Evolutionary conservation across 2,797 vertebrate genomes (phyloP), one percentile per base, ranked within the genome.

Genomic region (Thamnophis elegans): DNA sequence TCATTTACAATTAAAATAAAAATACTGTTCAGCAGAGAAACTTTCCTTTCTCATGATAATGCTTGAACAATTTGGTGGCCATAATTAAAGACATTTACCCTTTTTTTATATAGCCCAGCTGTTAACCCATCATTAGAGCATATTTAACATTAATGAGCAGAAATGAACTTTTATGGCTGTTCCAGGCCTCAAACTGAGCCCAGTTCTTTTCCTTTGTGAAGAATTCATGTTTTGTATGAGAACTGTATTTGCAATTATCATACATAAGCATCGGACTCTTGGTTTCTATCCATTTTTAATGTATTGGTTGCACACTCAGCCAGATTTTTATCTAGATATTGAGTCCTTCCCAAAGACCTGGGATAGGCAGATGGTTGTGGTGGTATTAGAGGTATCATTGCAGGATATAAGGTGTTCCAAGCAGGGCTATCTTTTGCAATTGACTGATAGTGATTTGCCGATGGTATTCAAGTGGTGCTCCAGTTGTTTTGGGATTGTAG

Each of bases 61-160:
- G 87, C n/a, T 88, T 93, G 90, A 93, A 90, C 92, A 95, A 95
- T 65, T 92, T 96, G 95, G 94, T 93, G 93, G 36, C 55, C 32
- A 26, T 54, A 85, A 89, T 91, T 94, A 88, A 87, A 90, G 68
- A 53, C 26, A 65, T 78, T 92, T 91, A 55, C 73, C 91, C 18
- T 3, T 47, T 92, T 91, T 89, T n/a, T n/a, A 85, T 92, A 60
- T 93, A n/a, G 93, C 89, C 90, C 94, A 95, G 91, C 78, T 60
- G 89, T 53, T 78, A 55, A 92, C n/a, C 85, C 56, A 51, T 85
- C 25, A 85, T 62, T 65, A 60, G 5, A 51, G 59, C 53, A 54
- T 26, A 92, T 92, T 94, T 94, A 94, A 88, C 68, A 73, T 36
- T 87, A 91, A 54, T 90, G 16, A 1, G 90, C 93, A 88, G 53